Evolutionary conservation across 2,113 vertebrate genomes (phyloP).

Genomic region (Emydocephalus ijimae): DNA sequence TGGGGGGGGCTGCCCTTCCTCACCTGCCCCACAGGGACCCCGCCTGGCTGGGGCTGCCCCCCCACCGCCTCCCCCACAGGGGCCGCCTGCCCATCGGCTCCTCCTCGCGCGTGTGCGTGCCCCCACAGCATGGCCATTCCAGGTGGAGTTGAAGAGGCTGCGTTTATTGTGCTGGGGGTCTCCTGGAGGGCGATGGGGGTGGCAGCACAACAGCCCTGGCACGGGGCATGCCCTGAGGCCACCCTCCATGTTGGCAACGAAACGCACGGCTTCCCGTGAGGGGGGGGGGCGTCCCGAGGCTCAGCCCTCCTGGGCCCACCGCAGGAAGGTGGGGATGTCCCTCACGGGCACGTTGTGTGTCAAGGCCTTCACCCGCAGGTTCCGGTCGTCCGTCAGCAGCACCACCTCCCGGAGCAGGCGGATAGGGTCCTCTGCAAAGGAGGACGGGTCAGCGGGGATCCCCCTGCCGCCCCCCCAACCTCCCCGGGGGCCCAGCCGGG

Average conservation of each 20-base stretch:
- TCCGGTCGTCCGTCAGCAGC: constrained; percentile 92
- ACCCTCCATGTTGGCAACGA: constrained; percentile 34
- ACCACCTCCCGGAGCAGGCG: constrained; percentile 90
- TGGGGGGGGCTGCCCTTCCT: not conserved
- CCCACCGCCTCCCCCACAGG: constrained; percentile 49
- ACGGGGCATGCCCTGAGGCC: constrained; percentile 32
- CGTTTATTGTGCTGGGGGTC: constrained; percentile 61
- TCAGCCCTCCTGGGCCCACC: constrained; percentile 99
- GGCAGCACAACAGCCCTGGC: constrained; percentile 1
- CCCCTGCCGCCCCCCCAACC: constrained; percentile 34
- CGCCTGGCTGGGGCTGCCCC: not conserved
- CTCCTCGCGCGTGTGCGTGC: constrained; percentile 36
- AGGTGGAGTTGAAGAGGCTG: constrained; percentile 58
- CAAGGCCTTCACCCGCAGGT: constrained; percentile 93
- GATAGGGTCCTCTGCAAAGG: constrained; percentile 82
- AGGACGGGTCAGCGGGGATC: not conserved
- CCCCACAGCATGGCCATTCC: constrained; percentile 53
- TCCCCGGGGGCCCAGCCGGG: constrained; percentile 52
- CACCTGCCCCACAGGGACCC: not conserved
- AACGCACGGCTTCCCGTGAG: constrained; percentile 48
- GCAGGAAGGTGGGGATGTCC: constrained; percentile 95
- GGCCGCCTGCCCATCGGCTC: constrained; percentile 10
- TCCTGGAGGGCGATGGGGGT: constrained; percentile 1
- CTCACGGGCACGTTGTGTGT: constrained; percentile 94
- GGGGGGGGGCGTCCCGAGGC: constrained; percentile 47